phyloP scores from a whole-genome alignment of 1,140 invertebrate species.

The Solen grandis region DNA sequence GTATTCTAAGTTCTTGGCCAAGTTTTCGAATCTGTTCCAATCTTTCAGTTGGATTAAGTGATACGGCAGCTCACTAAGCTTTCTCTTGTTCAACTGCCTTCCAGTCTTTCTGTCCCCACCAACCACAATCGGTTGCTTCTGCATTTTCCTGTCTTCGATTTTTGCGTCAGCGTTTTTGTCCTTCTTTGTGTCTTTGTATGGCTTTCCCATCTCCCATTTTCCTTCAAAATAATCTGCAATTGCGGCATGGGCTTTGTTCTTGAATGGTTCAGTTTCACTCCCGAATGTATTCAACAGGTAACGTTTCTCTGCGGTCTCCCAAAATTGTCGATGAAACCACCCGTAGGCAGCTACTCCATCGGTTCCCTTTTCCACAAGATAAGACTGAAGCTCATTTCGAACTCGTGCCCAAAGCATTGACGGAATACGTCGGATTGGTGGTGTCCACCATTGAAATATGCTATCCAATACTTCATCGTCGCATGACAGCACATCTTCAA shows the following conservation, averaged over 20 bases:
- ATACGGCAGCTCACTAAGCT: conserved; percentile 39
- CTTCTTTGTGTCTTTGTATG: not conserved
- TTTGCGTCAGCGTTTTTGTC: conserved; percentile 19
- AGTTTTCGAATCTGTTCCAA: conserved; percentile 32
- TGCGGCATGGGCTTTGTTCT: conserved; percentile 25
- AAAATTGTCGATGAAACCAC: conserved; percentile 71
- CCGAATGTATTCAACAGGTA: conserved; percentile 92
- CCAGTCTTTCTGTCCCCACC: conserved; percentile 6
- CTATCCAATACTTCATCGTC: conserved; percentile 72
- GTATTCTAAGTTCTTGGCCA: conserved; percentile 25
- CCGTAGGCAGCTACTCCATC: conserved; percentile 82
- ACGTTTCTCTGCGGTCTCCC: conserved; percentile 85
- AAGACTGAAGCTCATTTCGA: conserved; percentile 96
- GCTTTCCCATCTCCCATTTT: conserved; percentile 37
- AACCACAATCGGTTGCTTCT: conserved; percentile 27
- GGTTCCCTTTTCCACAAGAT: conserved; percentile 96
- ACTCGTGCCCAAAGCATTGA: conserved; percentile 67
- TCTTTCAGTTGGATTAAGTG: conserved; percentile 38
- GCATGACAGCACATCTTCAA: conserved; percentile 73
- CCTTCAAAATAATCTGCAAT: conserved; percentile 51
- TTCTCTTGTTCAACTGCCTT: conserved; percentile 35
- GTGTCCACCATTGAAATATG: conserved; percentile 58
- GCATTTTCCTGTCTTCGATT: conserved; percentile 37
- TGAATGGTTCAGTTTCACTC: not conserved
- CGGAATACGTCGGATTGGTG: conserved; percentile 66